Evolutionary conservation across 2,797 vertebrate species (phyloP).

Genomic region (Urophycis tenuis): DNA sequence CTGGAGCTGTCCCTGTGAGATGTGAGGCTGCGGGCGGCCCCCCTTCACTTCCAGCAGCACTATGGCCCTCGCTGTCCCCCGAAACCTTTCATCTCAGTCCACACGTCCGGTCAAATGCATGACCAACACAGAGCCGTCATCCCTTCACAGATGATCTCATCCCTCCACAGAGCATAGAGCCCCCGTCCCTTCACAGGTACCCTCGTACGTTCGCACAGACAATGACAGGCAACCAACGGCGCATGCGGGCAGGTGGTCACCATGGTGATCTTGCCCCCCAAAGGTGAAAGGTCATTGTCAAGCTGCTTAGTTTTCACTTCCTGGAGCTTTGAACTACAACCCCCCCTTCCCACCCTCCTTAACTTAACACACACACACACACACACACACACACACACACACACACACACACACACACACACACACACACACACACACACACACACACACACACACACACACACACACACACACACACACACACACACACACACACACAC

Average conservation of each 20-base stretch:
- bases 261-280: background rate
- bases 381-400: background rate
- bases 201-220: too few relatives aligned
- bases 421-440: conserved; percentile 6
- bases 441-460: too few relatives aligned
- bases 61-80: too few relatives aligned
- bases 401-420: conserved; percentile 12
- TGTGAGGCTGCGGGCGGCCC: too few relatives aligned
- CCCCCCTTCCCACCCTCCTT: too few relatives aligned
- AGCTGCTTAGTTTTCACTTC: conserved; percentile 27
- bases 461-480: too few relatives aligned
- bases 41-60: too few relatives aligned
- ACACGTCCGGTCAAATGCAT: too few relatives aligned
- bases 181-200: background rate
- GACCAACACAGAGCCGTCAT: background rate
- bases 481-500: too few relatives aligned
- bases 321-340: conserved; percentile 4
- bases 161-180: too few relatives aligned
- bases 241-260: background rate
- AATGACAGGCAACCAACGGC: background rate
- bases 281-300: conserved; percentile 40
- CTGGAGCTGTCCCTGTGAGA: background rate
- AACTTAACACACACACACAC: background rate
- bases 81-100: too few relatives aligned
- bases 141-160: too few relatives aligned